Evolutionary conservation across 92 coral and sea anemone species (phyloP), one percentile per base, ranked within the genome.

Genomic region (Desmophyllum pertusum): DNA sequence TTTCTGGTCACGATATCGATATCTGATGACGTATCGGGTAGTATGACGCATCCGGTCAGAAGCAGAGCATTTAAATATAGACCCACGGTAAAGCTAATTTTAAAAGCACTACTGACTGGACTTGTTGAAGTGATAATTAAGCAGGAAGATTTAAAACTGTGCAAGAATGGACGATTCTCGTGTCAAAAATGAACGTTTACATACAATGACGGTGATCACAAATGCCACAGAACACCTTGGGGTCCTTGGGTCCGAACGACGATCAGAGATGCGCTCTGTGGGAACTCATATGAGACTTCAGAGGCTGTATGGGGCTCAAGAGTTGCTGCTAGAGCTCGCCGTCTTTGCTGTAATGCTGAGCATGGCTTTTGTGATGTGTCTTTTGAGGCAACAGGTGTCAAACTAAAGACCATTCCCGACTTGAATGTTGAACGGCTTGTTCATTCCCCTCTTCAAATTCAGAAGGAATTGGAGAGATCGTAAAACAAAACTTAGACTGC

Each of bases 261-360:
- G 64, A 33, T 35, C 8, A 36, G 66, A 52, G 33, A 33, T 3
- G 43, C 42, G 65, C 5, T 51, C 43, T 31, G 17, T 4, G 17
- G 39, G 63, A 31, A 21, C 42, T 19, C 63, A 33, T 6, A 51
- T 23, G 33, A 38, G 81, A 37, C 67, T 76, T 13, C 46, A 57
- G 13, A 55, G 69, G 50, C 17, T 76, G 36, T 76, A 76, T 40
- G 81, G 81, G 2, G 36, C 68, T 55, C 69, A 37, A 36, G 81
- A 76, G 36, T 14, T 76, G 14, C 69, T 76, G 37, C 46, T 76
- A 13, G 68, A 76, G 25, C 52, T 76, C 51, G 81, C 81, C 70
- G n/a, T 76, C 6, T 40, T 57, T 4, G 37, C 68, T 23, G 50
- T 76, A 37, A 59, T 57, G 11, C 81, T 76, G 81, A 70, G 81